phyloP scores from a whole-genome alignment of 2,888 invertebrate genomes.

The Amitus sp. region DNA sequence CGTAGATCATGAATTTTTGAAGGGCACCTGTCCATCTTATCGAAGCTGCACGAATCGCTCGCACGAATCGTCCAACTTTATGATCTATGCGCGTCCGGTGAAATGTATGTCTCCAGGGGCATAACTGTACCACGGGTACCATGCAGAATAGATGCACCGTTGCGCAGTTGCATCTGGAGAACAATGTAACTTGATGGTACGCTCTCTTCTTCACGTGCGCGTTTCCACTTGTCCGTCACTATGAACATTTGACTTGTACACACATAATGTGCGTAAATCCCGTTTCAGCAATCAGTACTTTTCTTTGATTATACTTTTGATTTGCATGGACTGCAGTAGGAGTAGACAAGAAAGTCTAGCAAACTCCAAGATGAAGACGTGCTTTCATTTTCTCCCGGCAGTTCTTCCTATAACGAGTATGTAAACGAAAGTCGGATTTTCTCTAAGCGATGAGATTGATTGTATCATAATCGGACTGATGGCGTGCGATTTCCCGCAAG shows the following conservation, averaged over 20 bases:
- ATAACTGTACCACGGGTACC: slow-evolving; percentile 58
- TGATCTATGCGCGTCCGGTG: slow-evolving; percentile 50
- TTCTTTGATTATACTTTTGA: slow-evolving; percentile 22
- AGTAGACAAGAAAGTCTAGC: slow-evolving; percentile 15
- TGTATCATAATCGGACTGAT: no score
- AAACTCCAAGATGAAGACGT: background rate
- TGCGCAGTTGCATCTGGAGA: slow-evolving; percentile 48
- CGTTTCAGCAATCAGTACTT: slow-evolving; percentile 46
- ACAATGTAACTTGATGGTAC: slow-evolving; percentile 55
- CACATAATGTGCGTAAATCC: slow-evolving; percentile 33
- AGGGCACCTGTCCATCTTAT: slow-evolving; percentile 46
- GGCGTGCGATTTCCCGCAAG: no score
- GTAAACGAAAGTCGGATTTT: no score
- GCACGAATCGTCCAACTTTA: slow-evolving; percentile 54
- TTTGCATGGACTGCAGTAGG: slow-evolving; percentile 6
- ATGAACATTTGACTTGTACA: slow-evolving; percentile 25
- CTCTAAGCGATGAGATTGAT: no score
- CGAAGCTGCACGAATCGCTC: slow-evolving; percentile 53
- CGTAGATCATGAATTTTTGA: slow-evolving; percentile 43
- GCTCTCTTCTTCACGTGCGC: slow-evolving; percentile 26
- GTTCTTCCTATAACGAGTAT: no score
- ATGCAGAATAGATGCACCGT: slow-evolving; percentile 59
- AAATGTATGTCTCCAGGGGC: slow-evolving; percentile 53
- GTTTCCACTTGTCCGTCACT: slow-evolving; percentile 39
- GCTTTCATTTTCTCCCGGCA: slow-evolving; percentile 3